Base-by-base conservation (phyloP, 2,797 vertebrate genomes). In the Discoglossus pictus region DNA sequence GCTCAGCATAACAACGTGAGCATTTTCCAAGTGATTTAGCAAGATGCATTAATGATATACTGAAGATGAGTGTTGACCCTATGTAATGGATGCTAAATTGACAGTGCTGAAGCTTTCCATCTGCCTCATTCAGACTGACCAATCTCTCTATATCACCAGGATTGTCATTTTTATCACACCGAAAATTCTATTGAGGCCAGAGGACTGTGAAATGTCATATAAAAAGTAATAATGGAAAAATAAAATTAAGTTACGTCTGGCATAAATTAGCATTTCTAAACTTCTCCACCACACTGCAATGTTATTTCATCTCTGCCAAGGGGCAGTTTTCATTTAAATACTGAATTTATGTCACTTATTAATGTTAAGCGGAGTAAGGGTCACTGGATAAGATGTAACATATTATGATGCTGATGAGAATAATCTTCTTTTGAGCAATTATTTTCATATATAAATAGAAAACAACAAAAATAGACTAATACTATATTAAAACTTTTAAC, bases 31-130 rank as follows among this genome's bases (percentile, higher is more conserved):
- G 67, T 70, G 82, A 87, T 82, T 88, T 86, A 83, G 77, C 80
- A 73, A 75, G 76, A 75, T 75, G 80, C 77, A 79, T 81, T 88
- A 84, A 84, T 80, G 82, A 82, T 78, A 82, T 72, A 81, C 75
- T 81, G 82, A 82, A 78, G 83, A 86, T 78, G 86, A 85, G 83
- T 80, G 81, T 34, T 83, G 84, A 86, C 85, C 82, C 75, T 78
- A 79, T 79, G 82, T 87, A 87, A 87, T 80, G 84, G 84, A 81
- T 74, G 75, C 79, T 85, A 87, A 86, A 83, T 79, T 47, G 81
- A 76, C 75, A 76, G 80, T 84, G 81, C 82, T 75, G 80, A 85
- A 85, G 80, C 76, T 72, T 76, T 74, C 79, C 80, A 78, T 82
- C 79, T 82, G 73, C 83, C 87, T 80, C 70, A 2, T 76, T 80